Base-by-base conservation (phyloP, 2,113 vertebrate species). In the Polypterus bichir region DNA sequence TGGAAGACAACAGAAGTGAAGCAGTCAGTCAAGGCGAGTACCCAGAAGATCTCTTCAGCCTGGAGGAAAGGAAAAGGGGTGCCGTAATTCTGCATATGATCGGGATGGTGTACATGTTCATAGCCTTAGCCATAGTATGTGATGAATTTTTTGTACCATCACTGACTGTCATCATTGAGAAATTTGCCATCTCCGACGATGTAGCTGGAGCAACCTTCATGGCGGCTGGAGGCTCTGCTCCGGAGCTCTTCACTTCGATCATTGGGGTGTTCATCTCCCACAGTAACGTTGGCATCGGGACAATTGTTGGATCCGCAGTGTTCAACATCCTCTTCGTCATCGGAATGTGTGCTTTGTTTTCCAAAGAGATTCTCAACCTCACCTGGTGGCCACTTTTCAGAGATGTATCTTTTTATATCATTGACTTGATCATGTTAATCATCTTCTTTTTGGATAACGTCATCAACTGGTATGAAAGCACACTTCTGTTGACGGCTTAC, bases 21-120 rank as follows among this genome's bases (percentile, higher is more conserved):
- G 74, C 67, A 1, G 79, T 69, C 65, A 79, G 80, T 65, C 83
- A 92, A 47, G 95, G 91, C 65, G 91, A 92, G 7, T 99, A 98
- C 69, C 96, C 96, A 0, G 62, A 54, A 63, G 96, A 99, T 72
- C 70, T 98, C 71, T 97, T 99, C 72, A 84, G 71, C 63, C 81
- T 93, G 3, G 76, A 81, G 53, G 73, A 94, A n/a, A 80, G 93
- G 65, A 87, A 91, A 64, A 81, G 72, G 61, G 96, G 96, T 6
- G 94, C 93, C 6, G 91, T 97, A 54, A 61, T 87, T 52, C 88
- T 99, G 54, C 93, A 99, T 66, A 83, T 98, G 74, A 81, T 91
- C 45, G 95, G 96, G 68, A 99, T 99, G 96, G 84, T 99, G 76
- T 99, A 99, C 76, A 99, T 99, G 96, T 99, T 99, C 82, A 91